A percentile compares a stretch with the other conserved stretches of the same genome.
These are phyloP conservation scores for Lucinisca nassula DNA, from an alignment of 2,888 invertebrate species.

Conservation along the genomic window DNA sequence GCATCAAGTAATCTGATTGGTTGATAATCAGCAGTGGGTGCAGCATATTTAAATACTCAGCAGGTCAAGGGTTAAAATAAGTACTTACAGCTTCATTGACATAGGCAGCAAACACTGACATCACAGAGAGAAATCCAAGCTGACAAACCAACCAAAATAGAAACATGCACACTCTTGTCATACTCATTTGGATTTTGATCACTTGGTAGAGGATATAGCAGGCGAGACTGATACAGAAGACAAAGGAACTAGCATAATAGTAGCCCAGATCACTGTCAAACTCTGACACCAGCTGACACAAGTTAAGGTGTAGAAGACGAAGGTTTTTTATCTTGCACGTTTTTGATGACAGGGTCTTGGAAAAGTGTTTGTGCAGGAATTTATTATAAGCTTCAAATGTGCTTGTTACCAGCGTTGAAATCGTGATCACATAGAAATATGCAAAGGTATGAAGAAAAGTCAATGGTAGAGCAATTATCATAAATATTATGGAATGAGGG, in stretches of 20 bases:
- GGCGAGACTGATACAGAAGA: conserved; percentile 2
- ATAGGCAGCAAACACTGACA: conserved; percentile 22
- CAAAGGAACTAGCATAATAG: conserved; percentile 7
- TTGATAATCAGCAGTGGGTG: too few relatives aligned
- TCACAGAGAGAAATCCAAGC: not conserved
- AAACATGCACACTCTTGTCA: not conserved
- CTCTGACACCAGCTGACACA: conserved; percentile 15
- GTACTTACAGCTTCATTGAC: conserved; percentile 39
- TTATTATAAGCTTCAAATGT: not conserved
- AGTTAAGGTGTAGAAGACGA: conserved; percentile 20
- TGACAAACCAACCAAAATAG: conserved; percentile 9
- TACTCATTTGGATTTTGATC: conserved; percentile 7
- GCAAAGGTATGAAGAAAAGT: not conserved
- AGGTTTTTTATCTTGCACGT: not conserved
- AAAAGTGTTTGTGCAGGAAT: not conserved
- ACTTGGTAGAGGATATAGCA: conserved; percentile 9
- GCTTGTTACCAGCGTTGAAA: not conserved
- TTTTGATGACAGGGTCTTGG: not conserved
- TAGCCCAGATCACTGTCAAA: conserved; percentile 15
- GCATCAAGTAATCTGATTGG: too few relatives aligned
- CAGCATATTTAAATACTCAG: too few relatives aligned
- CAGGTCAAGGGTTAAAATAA: too few relatives aligned
- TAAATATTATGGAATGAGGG: not conserved
- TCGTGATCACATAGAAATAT: not conserved
- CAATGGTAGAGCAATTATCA: not conserved